Evolutionary conservation across 2,797 vertebrate species (phyloP), one percentile per base, ranked within the genome.

Genomic region (Lophius americanus): DNA sequence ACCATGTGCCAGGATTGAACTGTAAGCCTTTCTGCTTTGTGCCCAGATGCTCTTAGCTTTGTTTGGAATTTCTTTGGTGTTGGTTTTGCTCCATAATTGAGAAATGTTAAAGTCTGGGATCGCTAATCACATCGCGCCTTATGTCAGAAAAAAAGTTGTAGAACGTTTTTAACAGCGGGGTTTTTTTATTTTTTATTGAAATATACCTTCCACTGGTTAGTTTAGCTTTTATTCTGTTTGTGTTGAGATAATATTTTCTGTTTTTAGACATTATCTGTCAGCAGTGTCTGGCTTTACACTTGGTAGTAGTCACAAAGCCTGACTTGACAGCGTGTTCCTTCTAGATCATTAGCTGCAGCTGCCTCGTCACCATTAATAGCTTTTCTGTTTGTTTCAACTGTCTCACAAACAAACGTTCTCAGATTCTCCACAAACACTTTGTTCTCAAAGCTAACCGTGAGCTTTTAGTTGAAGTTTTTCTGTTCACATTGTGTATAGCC

Each of bases 401-500:
- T 7, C 35, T 51, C 9, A 33, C 7, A 0, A 0, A 12, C 3
- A 4, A 6, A 6, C 9, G 14, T 37, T 59, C 36, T 37, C n/a
- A 35, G 5, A 42, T 42, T 37, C 13, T 5, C 3, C 49, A 35
- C 3, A 2, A 4, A 63, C 44, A 58, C 14, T 9, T 56, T 5
- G 3, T 11, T 68, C 36, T 38, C 58, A 35, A 51, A 59, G 37
- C 9, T 42, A 36, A 0, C 53, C 14, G 23, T n/a, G 1, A 43
- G 38, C 37, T 43, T 49, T 14, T 9, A 38, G 4, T 52, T 56
- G 5, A 56, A 55, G 2, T 33, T 43, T 37, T 23, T 23, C n/a
- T 43, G 11, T 56, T 9, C 14, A 67, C 13, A 37, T 4, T 75
- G 44, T 73, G 38, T 81, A 39, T 33, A 96, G 96, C 95, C 95